Evolutionary conservation across 2,113 vertebrate genomes (phyloP).

Genomic region (Cyprinodon brontotheroides): DNA sequence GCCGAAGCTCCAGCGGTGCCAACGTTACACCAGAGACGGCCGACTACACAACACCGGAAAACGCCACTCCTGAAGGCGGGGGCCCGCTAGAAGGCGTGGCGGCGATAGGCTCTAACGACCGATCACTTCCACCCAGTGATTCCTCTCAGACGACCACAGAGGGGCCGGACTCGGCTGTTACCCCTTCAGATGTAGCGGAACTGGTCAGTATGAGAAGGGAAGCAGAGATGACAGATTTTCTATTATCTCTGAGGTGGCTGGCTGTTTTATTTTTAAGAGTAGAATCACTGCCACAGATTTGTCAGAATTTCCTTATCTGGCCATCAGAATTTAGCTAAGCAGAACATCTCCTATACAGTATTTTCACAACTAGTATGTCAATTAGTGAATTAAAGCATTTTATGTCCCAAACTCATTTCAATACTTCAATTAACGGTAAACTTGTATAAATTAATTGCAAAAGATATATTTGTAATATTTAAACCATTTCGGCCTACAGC

Average conservation of each 20-base stretch:
- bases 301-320: no score
- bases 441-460: no score
- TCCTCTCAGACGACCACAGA: conserved; percentile 98
- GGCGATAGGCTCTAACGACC: conserved; percentile 45
- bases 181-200: conserved; percentile 95
- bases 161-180: conserved; percentile 95
- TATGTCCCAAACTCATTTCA: neutral
- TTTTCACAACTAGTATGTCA: no score
- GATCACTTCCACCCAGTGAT: conserved; percentile 92
- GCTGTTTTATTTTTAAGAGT: no score
- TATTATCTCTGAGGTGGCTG: no score
- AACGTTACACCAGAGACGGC: conserved; percentile 84
- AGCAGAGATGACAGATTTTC: neutral
- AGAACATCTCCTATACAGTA: no score
- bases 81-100: conserved; percentile 52
- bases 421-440: neutral
- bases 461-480: no score
- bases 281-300: no score
- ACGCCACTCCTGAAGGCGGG: conserved; percentile 55
- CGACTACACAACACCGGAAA: conserved; percentile 70
- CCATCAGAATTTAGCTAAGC: no score
- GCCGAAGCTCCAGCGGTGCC: conserved; percentile 89
- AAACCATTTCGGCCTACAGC: no score
- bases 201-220: conserved; percentile 85
- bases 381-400: neutral